phyloP scores from a whole-genome alignment of 2,113 vertebrate species.

The Rattus norvegicus region GRCr8 NC_086031.1:67136501-67137000 shows the following conservation, averaged over 20 bases:
- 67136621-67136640: neutral
- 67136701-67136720: neutral
- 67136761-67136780: neutral
- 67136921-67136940: neutral
- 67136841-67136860: neutral
- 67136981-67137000: neutral
- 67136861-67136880: neutral
- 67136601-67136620: neutral
- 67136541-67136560: neutral
- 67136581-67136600: neutral
- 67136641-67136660: constrained; percentile 16
- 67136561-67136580: neutral
- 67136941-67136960: neutral
- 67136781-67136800: neutral
- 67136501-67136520: neutral
- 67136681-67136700: neutral
- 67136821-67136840: neutral
- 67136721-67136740: neutral
- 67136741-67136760: neutral
- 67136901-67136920: neutral
- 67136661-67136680: neutral
- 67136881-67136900: neutral
- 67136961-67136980: neutral
- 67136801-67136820: too few relatives aligned
- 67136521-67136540: neutral